A percentile compares a stretch with the other conserved stretches of the same genome.
phyloP scores from a whole-genome alignment of 2,113 vertebrate species.

The Turnix velox region DNA sequence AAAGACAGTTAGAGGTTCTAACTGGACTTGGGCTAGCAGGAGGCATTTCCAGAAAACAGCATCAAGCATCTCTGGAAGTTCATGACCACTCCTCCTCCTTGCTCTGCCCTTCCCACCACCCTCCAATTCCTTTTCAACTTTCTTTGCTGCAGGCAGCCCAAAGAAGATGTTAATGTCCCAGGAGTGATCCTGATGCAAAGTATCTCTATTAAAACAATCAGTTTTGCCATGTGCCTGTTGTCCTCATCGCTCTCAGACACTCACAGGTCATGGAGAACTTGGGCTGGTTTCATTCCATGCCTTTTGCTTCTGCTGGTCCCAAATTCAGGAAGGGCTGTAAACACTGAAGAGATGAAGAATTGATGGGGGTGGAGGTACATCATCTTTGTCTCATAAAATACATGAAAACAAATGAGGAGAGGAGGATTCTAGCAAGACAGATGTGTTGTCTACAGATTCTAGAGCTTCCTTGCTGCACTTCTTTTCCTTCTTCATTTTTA shows the following conservation, averaged over 20 bases:
- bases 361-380: not conserved
- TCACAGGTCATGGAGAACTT: not conserved
- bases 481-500: not conserved
- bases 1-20: not conserved
- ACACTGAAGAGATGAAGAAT: not conserved
- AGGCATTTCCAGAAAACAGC: not conserved
- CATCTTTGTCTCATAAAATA: not conserved
- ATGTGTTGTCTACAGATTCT: not conserved
- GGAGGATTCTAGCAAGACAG: not conserved
- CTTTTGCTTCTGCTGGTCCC: not conserved
- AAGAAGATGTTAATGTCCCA: not conserved
- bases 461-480: not conserved
- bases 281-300: not conserved
- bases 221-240: not conserved
- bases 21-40: not conserved
- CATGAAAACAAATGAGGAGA: not conserved
- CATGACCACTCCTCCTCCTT: not conserved
- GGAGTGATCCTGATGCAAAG: not conserved
- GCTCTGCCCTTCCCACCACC: not conserved
- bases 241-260: not conserved
- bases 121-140: not conserved
- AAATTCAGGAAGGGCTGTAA: not conserved
- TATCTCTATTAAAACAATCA: not conserved
- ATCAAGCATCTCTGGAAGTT: not conserved
- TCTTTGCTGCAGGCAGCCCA: not conserved